Conservation (phyloP, 2,888 invertebrate genomes). For the Orthosia incerta region DNA sequence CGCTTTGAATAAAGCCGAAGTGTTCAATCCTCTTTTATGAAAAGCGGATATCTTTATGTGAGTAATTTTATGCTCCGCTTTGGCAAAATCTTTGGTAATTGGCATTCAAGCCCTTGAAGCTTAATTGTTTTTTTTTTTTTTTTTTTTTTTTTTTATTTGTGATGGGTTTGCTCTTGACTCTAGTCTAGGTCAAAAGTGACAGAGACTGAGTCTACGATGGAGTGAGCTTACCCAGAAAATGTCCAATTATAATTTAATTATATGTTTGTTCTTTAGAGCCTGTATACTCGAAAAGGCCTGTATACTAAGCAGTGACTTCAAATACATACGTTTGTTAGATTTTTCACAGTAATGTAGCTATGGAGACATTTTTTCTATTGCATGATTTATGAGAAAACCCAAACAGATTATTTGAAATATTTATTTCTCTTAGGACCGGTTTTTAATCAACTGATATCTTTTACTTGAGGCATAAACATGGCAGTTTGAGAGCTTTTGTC, state of each 20-base stretch:
- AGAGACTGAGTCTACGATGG: too few relatives aligned
- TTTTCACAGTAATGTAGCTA: background rate
- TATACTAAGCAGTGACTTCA: background rate
- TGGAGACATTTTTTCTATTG: background rate
- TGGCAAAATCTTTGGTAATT: background rate
- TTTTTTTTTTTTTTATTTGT: too few relatives aligned
- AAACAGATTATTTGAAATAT: background rate
- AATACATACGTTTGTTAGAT: background rate
- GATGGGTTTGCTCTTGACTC: too few relatives aligned
- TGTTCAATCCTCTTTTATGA: background rate
- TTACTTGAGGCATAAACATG: too few relatives aligned
- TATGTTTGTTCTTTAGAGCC: background rate
- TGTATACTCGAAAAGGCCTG: background rate
- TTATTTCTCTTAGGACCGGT: too few relatives aligned
- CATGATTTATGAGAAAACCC: background rate
- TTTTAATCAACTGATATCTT: too few relatives aligned
- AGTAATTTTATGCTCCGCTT: background rate
- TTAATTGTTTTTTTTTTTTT: too few relatives aligned
- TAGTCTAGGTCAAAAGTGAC: too few relatives aligned
- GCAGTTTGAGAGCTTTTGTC: too few relatives aligned
- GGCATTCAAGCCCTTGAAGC: background rate
- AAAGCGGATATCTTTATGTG: background rate
- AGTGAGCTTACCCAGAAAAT: too few relatives aligned
- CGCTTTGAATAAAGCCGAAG: conserved; percentile 17
- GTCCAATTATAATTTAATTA: background rate